Conservation (phyloP, 2,113 vertebrate genomes). For the Noctilio leporinus region DNA sequence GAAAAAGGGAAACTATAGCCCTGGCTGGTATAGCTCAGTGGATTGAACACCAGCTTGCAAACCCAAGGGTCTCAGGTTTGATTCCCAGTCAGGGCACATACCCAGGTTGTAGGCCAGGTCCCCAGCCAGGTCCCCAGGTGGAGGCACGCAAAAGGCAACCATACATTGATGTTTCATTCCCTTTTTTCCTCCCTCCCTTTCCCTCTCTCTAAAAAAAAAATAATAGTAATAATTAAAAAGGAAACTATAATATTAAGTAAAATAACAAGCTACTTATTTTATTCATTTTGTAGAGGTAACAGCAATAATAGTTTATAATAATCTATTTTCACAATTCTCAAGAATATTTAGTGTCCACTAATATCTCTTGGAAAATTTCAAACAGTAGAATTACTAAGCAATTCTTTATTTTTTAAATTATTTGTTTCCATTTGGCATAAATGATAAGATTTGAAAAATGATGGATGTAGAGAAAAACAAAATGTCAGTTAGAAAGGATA, state of each 20-base stretch:
- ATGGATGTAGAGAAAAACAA: background rate
- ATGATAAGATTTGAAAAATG: background rate
- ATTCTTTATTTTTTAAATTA: background rate
- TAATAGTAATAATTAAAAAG: no score
- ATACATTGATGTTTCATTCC: no score
- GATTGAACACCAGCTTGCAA: no score
- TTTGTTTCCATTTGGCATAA: background rate
- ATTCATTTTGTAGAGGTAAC: background rate
- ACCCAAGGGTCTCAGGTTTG: no score
- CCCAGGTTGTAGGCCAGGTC: no score
- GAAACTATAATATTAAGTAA: background rate
- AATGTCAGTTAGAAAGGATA: background rate
- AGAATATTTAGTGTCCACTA: background rate
- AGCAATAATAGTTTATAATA: background rate
- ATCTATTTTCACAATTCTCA: background rate
- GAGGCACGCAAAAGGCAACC: no score
- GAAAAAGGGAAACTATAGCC: background rate
- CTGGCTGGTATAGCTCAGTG: no score
- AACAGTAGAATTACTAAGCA: background rate
- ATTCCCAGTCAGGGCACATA: no score
- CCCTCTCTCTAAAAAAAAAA: no score
- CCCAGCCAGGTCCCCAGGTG: no score
- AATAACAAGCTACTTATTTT: background rate
- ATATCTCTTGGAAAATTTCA: background rate
- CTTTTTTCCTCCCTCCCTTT: no score